Evolutionary conservation across 2,888 invertebrate species (phyloP).

Genomic region (Tridacna crocea): DNA sequence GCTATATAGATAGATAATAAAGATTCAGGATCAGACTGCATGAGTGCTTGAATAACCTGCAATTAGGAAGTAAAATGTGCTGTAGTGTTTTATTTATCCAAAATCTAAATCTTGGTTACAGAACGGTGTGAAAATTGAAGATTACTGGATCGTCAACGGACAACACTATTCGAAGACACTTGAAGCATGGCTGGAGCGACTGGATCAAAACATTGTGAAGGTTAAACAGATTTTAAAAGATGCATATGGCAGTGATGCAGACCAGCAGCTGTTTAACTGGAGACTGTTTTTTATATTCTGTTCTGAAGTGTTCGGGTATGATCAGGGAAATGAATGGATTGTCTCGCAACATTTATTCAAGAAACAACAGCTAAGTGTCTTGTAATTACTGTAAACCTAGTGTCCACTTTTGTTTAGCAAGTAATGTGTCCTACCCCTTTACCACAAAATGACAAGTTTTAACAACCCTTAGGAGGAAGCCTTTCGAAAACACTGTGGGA

Average conservation of each 20-base stretch:
- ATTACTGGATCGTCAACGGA: slow-evolving; percentile 77
- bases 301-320: slow-evolving; percentile 78
- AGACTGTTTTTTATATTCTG: slow-evolving; percentile 80
- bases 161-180: slow-evolving; percentile 74
- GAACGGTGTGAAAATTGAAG: slow-evolving; percentile 73
- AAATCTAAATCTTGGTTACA: slow-evolving; percentile 50
- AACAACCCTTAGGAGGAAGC: background rate
- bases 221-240: slow-evolving; percentile 68
- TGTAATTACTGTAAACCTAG: slow-evolving; percentile 34
- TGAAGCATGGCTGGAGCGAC: slow-evolving; percentile 74
- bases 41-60: too few relatives aligned
- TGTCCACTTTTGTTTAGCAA: background rate
- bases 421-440: too few relatives aligned
- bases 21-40: too few relatives aligned
- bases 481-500: background rate
- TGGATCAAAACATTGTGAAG: slow-evolving; percentile 71
- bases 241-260: slow-evolving; percentile 72
- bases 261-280: slow-evolving; percentile 78
- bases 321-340: slow-evolving; percentile 80
- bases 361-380: slow-evolving; percentile 66
- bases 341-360: slow-evolving; percentile 76
- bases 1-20: too few relatives aligned
- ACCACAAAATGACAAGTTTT: background rate
- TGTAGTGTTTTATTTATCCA: too few relatives aligned
- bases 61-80: too few relatives aligned